Conservation (phyloP, 2,888 invertebrate species). For the Perizoma affinitatum region DNA sequence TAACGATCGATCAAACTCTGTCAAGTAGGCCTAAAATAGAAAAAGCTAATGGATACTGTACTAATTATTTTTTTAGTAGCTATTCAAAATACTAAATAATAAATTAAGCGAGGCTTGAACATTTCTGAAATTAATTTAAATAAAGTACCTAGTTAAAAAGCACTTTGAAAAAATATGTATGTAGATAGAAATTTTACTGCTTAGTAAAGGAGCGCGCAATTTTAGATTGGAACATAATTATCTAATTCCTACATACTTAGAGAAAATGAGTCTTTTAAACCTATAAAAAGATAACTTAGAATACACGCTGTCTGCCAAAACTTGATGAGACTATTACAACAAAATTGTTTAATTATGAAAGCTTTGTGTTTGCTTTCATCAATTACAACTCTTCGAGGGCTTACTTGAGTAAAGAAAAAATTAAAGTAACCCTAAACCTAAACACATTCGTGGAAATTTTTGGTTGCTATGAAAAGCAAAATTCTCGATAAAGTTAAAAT, state of each 20-base stretch:
- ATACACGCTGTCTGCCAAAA: conserved; percentile 1
- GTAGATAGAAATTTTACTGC: no score
- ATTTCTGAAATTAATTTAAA: conserved; percentile 3
- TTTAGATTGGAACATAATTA: no score
- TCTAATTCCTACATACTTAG: conserved; percentile 39
- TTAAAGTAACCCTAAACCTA: no score
- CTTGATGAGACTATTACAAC: background rate
- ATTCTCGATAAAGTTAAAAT: background rate
- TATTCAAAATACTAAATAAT: background rate
- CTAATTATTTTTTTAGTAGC: background rate
- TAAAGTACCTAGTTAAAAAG: conserved; percentile 21
- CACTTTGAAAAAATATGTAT: conserved; percentile 30
- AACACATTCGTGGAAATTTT: background rate
- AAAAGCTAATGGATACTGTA: background rate
- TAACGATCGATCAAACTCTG: background rate
- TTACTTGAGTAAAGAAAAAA: no score
- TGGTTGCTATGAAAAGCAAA: background rate
- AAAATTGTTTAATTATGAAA: background rate
- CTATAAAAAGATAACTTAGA: background rate
- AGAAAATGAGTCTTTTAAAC: conserved; percentile 50
- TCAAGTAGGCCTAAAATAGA: background rate
- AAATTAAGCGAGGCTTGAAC: background rate
- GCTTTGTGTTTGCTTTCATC: background rate
- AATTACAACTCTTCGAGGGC: no score
- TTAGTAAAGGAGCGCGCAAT: no score